Conservation (phyloP, 2,113 vertebrate genomes). For the Eupsittula cactorum region DNA sequence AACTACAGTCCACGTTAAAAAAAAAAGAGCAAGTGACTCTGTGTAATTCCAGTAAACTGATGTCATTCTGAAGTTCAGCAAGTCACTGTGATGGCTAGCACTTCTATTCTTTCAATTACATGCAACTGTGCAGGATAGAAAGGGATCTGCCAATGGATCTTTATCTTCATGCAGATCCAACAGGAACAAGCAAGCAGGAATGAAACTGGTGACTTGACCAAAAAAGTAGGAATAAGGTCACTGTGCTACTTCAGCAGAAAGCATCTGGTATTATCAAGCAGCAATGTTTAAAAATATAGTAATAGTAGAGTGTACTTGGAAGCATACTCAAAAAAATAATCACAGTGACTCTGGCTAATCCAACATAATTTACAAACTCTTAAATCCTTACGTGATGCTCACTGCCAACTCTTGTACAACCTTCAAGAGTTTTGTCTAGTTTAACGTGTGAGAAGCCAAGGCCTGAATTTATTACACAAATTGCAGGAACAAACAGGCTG, state of each 20-base stretch:
- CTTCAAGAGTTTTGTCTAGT: background rate
- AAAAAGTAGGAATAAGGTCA: background rate
- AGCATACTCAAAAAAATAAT: background rate
- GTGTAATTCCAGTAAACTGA: background rate
- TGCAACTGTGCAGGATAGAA: background rate
- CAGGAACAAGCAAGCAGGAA: constrained; percentile 1
- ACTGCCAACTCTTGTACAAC: background rate
- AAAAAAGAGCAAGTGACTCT: background rate
- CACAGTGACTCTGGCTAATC: background rate
- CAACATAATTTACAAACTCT: background rate
- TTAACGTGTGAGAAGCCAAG: background rate
- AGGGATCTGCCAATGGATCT: background rate
- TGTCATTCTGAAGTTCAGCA: background rate
- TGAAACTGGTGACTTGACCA: background rate
- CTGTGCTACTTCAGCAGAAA: background rate
- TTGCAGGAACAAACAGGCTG: background rate
- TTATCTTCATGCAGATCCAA: background rate
- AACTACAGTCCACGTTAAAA: background rate
- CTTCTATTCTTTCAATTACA: background rate
- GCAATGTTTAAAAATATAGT: background rate
- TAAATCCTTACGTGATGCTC: background rate
- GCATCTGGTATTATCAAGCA: background rate
- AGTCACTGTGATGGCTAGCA: background rate
- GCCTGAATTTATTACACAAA: background rate
- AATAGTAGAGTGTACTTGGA: background rate